Conservation (phyloP, 2,888 invertebrate species). For the Heliconius charithonia region DNA sequence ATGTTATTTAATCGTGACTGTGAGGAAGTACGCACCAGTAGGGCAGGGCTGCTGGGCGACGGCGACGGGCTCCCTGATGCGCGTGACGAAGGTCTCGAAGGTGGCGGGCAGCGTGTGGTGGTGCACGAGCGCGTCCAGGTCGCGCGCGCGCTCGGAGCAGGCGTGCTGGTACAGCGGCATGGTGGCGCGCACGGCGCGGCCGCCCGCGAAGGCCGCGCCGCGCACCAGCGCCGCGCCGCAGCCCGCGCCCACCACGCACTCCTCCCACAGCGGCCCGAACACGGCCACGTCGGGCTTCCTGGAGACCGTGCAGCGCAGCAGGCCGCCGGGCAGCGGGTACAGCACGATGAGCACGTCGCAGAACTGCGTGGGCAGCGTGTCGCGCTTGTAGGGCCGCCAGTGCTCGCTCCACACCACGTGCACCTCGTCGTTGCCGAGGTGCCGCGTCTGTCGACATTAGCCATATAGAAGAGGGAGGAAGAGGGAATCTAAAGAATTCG, state of each 20-base stretch:
- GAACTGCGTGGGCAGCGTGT: constrained; percentile 99
- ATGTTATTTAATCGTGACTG: too few species aligned
- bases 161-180: constrained; percentile 96
- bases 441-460: constrained; percentile 87
- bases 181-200: constrained; percentile 94
- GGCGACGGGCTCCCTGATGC: constrained; percentile 66
- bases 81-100: constrained; percentile 90
- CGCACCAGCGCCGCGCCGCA: constrained; percentile 91
- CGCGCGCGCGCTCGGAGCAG: constrained; percentile 95
- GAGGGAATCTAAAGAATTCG: too few species aligned
- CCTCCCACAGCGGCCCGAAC: constrained; percentile 98
- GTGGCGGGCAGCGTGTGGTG: constrained; percentile 94
- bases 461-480: neutral
- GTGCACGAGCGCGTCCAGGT: constrained; percentile 92
- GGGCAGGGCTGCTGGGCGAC: constrained; percentile 26
- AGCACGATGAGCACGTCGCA: constrained; percentile 98
- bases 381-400: constrained; percentile 95
- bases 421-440: constrained; percentile 98
- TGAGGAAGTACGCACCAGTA: neutral
- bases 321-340: constrained; percentile 94
- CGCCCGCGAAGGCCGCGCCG: constrained; percentile 95
- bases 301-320: constrained; percentile 94
- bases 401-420: constrained; percentile 99
- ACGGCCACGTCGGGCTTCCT: constrained; percentile 95
- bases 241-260: constrained; percentile 85